Evolutionary conservation across 2,888 invertebrate genomes (phyloP), one percentile per base, ranked within the genome.

Genomic region (Hoplodrina blanda): DNA sequence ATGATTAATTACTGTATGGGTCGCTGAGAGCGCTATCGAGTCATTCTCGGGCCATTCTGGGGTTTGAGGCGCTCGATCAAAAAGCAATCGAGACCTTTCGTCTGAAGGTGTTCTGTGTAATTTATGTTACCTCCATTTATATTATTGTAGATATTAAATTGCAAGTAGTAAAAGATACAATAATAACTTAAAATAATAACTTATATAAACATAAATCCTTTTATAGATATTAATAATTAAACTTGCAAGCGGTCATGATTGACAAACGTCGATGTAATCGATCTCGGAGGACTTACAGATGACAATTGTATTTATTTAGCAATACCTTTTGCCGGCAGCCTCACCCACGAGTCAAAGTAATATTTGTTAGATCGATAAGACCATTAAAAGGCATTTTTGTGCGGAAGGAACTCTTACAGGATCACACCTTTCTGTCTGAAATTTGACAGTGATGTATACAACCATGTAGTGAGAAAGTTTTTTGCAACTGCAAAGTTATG

Each of bases 1-100:
- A 74, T 73, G 73, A 80, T 70, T 80, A 73, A 73, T 80, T 55
- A 73, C 62, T 52, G 20, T 46, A 44, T 49, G 44, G 63, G 56
- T 19, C 50, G 33, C 19, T 8, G 56, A 20, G 20, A 15, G 2
- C 37, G 30, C 13, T 20, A 25, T 64, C 20, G 44, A 49, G 52
- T 55, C 57, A 65, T 63, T 78, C 61, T 73, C 54, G 44, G 54
- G 30, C 33, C 44, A 30, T 46, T 49, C 19, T 11, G 4, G n/a
- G 50, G 50, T 17, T 53, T 46, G 20, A 68, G 25, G 19, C 53
- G 5, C 11, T 6, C 62, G 20, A 69, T 50, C 30, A 50, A 50
- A 65, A 55, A 65, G 46, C 46, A 50, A 67, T 19, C 13, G 17
- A 41, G 20, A 64, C 19, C 41, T 50, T 59, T 50, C 30, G 13